phyloP scores from a whole-genome alignment of 2,113 vertebrate genomes.

The Rhea americana region DNA sequence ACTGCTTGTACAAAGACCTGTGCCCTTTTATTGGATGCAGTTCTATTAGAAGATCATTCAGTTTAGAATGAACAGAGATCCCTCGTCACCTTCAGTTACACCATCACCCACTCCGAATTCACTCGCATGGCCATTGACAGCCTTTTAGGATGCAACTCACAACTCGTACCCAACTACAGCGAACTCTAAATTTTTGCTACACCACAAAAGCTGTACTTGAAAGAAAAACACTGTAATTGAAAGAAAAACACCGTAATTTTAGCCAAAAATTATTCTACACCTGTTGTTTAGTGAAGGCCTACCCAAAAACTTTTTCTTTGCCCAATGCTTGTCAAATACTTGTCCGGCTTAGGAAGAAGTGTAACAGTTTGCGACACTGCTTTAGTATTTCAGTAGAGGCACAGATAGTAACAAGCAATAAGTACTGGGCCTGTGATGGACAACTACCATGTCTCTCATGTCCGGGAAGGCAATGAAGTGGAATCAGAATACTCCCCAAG shows the following conservation, averaged over 20 bases:
- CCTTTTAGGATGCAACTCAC: background rate
- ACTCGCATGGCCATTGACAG: background rate
- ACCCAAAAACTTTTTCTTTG: background rate
- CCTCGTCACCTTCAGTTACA: background rate
- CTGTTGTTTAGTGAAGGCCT: background rate
- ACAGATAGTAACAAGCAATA: fast-evolving
- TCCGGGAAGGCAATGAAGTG: background rate
- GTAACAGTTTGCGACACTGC: background rate
- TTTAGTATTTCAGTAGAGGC: background rate
- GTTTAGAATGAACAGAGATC: background rate
- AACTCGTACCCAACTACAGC: background rate
- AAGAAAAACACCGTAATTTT: background rate
- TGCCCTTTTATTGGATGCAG: background rate
- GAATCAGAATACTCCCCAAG: background rate
- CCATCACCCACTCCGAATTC: background rate
- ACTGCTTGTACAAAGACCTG: background rate
- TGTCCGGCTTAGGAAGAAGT: background rate
- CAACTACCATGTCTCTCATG: background rate
- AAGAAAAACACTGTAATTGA: background rate
- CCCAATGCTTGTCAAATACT: background rate
- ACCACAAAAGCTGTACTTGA: background rate
- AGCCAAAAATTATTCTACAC: background rate
- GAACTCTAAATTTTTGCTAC: background rate
- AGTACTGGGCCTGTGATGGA: background rate
- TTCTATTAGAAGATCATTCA: background rate